These are phyloP conservation scores for Orchestia grillus DNA, from an alignment of 1,140 invertebrate species.

Conservation along the genomic window DNA sequence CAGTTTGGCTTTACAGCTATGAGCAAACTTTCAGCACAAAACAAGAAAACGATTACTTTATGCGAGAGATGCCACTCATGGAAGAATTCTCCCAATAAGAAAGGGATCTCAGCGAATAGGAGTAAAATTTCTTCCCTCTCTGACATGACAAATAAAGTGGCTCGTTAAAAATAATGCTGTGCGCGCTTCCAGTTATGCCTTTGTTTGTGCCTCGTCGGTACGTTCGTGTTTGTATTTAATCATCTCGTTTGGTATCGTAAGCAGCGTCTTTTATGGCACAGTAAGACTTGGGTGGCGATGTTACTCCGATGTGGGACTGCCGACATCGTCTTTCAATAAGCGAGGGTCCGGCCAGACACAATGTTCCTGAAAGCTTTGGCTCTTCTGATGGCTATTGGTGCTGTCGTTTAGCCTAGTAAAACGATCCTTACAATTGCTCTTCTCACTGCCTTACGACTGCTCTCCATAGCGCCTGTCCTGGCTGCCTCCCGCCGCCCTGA, in stretches of 20 bases:
- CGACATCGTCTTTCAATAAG: constrained; percentile 52
- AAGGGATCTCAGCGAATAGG: not conserved
- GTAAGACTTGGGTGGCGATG: constrained; percentile 32
- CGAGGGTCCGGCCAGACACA: constrained; percentile 43
- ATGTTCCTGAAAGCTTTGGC: constrained; percentile 53
- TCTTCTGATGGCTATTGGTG: constrained; percentile 55
- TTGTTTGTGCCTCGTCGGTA: constrained; percentile 46
- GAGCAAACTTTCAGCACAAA: not conserved
- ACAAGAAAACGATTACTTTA: not conserved
- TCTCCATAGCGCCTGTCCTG: not conserved
- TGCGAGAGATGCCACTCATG: not conserved
- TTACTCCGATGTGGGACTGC: constrained; percentile 27
- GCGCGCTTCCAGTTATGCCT: not conserved
- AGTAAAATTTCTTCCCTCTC: constrained; percentile 1
- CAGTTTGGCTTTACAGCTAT: not conserved
- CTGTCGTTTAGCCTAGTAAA: constrained; percentile 51
- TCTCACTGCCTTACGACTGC: constrained; percentile 30
- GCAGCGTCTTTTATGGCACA: constrained; percentile 39
- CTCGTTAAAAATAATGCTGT: constrained; percentile 48
- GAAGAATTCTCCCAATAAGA: not conserved
- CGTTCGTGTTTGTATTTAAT: constrained; percentile 50
- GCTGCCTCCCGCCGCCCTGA: not conserved
- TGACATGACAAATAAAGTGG: constrained; percentile 31
- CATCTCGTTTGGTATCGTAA: constrained; percentile 54
- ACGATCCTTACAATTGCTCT: constrained; percentile 53